Base-by-base conservation (phyloP, 2,888 invertebrate genomes). In the Hydrotaea diabolus region DNA sequence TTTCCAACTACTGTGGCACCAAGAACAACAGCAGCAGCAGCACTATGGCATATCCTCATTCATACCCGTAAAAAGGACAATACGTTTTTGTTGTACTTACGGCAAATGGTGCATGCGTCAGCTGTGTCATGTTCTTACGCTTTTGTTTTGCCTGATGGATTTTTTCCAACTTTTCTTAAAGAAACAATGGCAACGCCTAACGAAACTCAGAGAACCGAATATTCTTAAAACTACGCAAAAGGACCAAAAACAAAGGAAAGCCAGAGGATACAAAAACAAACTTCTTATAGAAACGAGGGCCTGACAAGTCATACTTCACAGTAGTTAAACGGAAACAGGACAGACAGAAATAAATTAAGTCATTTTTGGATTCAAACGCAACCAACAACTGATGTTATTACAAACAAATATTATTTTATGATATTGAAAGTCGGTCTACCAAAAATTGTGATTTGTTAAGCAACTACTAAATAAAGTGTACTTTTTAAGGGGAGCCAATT, bases 221-320 rank as follows among this genome's bases (percentile, higher is more conserved):
- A 31, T 31, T 4, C 31, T 15, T 9, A 64, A n/a, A n/a, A n/a
- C n/a, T n/a, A 64, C 17, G 72, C 26, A 72, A 59, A 36, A 69
- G 55, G 64, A 59, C 73, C 31, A 69, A 85, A 62, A 73, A 69
- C 69, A 69, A 69, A 69, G 46, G 46, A 19, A 69, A 19, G 21
- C 23, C 9, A 3, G 8, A 46, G 23, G 19, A 46, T 46, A 43
- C 46, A 15, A 66, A 39, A 36, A 66, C 36, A 19, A 69, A 69
- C 43, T 19, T 15, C 11, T 49, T 49, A 49, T 49, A 69, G 3
- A 13, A 23, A 13, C 62, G 31, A 71, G 73, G 43, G 73, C 69
- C 74, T 77, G 69, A 74, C 59, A 79, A 82, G 77, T 77, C 43
- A 77, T 66, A 69, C 66, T 55, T 69, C 21, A 80, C 43, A 53